These are phyloP conservation scores for Channa striata DNA, from an alignment of 2,797 vertebrate species.

Conservation along the genomic window DNA sequence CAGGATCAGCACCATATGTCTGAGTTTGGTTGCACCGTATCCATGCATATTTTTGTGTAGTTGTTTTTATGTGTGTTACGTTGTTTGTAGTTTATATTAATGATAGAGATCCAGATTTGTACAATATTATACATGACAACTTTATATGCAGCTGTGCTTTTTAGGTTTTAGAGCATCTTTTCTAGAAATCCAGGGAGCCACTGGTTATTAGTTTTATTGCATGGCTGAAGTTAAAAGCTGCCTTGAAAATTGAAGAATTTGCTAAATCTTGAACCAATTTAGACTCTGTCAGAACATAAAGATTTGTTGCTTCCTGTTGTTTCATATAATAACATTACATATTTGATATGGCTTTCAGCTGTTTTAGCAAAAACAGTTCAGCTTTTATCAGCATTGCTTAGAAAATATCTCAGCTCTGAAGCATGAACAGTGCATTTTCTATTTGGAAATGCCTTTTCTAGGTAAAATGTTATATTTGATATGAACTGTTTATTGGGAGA, in stretches of 20 bases:
- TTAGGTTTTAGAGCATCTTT: not conserved
- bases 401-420: too few relatives aligned
- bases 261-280: too few relatives aligned
- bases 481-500: too few relatives aligned
- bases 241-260: not conserved
- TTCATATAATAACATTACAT: too few relatives aligned
- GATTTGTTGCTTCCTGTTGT: too few relatives aligned
- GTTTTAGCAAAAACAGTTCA: too few relatives aligned
- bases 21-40: constrained; percentile 34
- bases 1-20: constrained; percentile 80
- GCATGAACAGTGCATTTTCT: too few relatives aligned
- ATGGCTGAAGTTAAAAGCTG: not conserved
- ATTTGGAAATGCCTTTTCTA: too few relatives aligned
- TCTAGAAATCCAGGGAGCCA: not conserved
- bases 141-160: not conserved
- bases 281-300: too few relatives aligned
- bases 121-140: not conserved
- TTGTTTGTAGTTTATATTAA: not conserved
- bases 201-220: not conserved
- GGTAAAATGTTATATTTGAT: too few relatives aligned
- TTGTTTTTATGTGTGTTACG: not conserved
- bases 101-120: not conserved
- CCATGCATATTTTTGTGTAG: not conserved
- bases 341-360: too few relatives aligned
- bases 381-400: too few relatives aligned